Evolutionary conservation across 1,140 invertebrate species (phyloP), one percentile per base, ranked within the genome.

Genomic region (Drosophila gunungcola): DNA sequence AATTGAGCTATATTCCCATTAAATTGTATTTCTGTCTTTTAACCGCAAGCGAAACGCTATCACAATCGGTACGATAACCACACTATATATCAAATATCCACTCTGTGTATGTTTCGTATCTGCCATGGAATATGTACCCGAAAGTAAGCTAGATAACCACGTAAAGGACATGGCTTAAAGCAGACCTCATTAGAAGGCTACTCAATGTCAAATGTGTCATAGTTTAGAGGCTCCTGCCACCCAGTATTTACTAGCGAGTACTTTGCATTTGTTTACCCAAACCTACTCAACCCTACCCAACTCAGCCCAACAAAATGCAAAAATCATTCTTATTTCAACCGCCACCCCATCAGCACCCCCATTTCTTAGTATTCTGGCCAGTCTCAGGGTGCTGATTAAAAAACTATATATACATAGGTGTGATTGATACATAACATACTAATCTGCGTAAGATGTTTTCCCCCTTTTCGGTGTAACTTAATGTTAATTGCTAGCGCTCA

Each of bases 191-290:
- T 32, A 32, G 29, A 32, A 32, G 29, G 29, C 29, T 63, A 74
- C 57, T 81, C 69, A 74, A 67, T 85, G 78, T 85, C 82, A 75
- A 69, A 78, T 86, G 74, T 81, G 68, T 81, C 81, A 77, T 84
- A 80, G 81, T 80, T 77, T 85, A 84, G 73, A 76, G 58, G 60
- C 60, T 54, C 51, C 34, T n/a, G 51, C 51, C 32, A 57, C 29
- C 58, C 64, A 70, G 67, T 70, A 69, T 70, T 70, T 70, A 70
- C 67, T 68, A 70, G 67, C 49, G 43, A 69, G 51, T 70, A 69
- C 64, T 39, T 34, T 16, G 13, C 63, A 69, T 69, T 69, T 68
- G 49, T 62, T 38, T 61, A 36, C 21, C 39, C 39, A 3, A 13
- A 48, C 25, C 55, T 36, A 42, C 16, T 6, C 10, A 42, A 21